Evolutionary conservation across 2,113 vertebrate species (phyloP).

Genomic region (Meleagris gallopavo): DNA sequence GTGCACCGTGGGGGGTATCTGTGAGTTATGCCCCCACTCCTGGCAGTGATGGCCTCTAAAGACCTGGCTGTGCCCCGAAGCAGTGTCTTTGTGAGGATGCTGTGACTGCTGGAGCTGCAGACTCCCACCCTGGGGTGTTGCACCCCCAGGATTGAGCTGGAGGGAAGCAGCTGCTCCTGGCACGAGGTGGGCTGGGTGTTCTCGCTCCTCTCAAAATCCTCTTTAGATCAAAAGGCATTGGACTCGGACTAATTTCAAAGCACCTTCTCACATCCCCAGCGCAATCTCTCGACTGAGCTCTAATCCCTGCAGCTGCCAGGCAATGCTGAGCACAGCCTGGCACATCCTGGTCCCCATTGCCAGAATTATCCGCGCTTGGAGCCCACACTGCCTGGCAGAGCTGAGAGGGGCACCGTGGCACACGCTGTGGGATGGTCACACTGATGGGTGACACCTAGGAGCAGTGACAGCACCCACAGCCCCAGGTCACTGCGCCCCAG

Average conservation of each 20-base stretch:
- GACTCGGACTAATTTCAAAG: neutral
- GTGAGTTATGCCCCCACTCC: neutral
- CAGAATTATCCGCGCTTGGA: too few relatives aligned
- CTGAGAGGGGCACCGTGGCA: neutral
- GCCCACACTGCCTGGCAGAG: too few relatives aligned
- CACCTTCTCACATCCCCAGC: neutral
- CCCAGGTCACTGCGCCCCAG: neutral
- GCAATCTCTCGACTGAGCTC: neutral
- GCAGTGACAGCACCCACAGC: rapidly evolving
- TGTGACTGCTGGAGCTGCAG: rapidly evolving
- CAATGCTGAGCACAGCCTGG: neutral
- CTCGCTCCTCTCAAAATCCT: neutral
- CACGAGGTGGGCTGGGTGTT: rapidly evolving
- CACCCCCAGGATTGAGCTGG: neutral
- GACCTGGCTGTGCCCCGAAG: neutral
- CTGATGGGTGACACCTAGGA: rapidly evolving
- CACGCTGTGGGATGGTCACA: neutral
- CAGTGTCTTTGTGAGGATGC: rapidly evolving
- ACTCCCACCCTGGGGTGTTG: rapidly evolving
- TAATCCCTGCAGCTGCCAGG: neutral
- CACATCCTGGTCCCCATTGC: neutral
- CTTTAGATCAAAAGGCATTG: neutral
- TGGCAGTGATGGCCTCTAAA: neutral
- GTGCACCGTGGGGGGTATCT: rapidly evolving
- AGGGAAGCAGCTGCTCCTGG: neutral